Conservation (phyloP, 1,140 invertebrate genomes). For the Gryllus bimaculatus region DNA sequence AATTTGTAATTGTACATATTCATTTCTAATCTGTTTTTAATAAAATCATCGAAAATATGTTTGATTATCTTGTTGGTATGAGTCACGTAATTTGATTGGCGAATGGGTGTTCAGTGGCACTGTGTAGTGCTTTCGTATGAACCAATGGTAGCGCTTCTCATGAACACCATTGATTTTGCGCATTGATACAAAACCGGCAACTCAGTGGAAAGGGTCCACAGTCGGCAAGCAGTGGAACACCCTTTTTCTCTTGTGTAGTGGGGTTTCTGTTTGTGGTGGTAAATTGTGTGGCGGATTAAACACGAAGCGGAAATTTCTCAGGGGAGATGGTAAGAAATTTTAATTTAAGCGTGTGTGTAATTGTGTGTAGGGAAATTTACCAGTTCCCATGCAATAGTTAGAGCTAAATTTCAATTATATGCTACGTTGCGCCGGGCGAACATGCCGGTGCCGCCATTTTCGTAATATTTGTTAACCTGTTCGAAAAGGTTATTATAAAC, state of each 20-base stretch:
- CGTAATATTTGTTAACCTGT: slow-evolving; percentile 1
- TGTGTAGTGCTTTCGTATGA: neutral
- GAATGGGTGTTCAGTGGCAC: neutral
- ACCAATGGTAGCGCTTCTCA: slow-evolving; percentile 13
- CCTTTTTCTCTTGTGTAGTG: slow-evolving; percentile 20
- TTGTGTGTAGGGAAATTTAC: neutral
- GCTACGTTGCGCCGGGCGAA: neutral
- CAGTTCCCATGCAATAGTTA: neutral
- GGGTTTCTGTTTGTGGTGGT: slow-evolving; percentile 22
- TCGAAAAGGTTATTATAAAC: no score
- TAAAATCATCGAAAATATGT: neutral
- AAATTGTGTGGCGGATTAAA: slow-evolving; percentile 3
- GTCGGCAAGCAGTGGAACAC: slow-evolving; percentile 21
- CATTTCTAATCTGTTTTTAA: no score
- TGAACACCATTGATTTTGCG: slow-evolving; percentile 2
- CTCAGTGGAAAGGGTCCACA: slow-evolving; percentile 21
- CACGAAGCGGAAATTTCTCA: slow-evolving; percentile 14
- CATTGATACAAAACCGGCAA: slow-evolving; percentile 19
- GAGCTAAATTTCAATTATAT: neutral
- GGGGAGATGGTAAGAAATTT: slow-evolving; percentile 19
- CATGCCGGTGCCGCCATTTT: slow-evolving; percentile 28
- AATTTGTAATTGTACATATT: no score
- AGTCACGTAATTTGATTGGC: slow-evolving; percentile 7
- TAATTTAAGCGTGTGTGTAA: neutral
- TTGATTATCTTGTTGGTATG: neutral